Conservation (phyloP, 2,888 invertebrate genomes). For the Tachina fera region DNA sequence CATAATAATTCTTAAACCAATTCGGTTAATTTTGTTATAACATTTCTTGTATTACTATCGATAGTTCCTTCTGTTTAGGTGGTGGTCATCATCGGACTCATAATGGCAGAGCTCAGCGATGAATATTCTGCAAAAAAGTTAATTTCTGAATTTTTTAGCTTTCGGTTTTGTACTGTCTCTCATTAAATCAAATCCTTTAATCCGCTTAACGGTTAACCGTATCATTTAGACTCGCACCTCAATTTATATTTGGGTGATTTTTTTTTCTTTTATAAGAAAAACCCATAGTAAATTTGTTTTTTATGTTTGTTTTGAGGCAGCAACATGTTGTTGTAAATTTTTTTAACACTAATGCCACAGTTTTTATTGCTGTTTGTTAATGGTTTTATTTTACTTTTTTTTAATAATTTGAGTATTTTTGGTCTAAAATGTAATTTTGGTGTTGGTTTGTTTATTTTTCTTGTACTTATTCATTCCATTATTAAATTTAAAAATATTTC, state of each 20-base stretch:
- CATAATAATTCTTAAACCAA: too few species aligned
- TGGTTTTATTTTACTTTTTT: constrained; percentile 4
- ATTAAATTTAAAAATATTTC: constrained; percentile 41
- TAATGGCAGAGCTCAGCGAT: too few species aligned
- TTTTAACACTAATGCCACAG: constrained; percentile 24
- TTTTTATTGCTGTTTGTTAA: constrained; percentile 27
- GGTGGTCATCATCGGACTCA: too few species aligned
- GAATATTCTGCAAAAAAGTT: too few species aligned
- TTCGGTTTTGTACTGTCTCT: too few species aligned
- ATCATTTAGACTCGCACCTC: background rate
- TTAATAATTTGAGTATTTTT: constrained; percentile 6
- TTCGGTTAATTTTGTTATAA: too few species aligned
- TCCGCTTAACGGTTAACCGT: too few species aligned
- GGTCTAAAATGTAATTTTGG: background rate
- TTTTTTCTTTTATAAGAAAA: constrained; percentile 11
- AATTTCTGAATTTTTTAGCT: too few species aligned
- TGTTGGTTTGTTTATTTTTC: constrained; percentile 27
- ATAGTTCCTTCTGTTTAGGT: too few species aligned
- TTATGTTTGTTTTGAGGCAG: constrained; percentile 23
- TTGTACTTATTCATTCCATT: constrained; percentile 25
- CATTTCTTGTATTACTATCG: too few species aligned
- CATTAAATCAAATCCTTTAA: too few species aligned
- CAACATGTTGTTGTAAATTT: constrained; percentile 62
- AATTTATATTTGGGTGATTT: background rate
- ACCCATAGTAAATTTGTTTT: constrained; percentile 12